These are phyloP conservation scores for Enteromius radiatus DNA, from an alignment of 2,797 vertebrate species.

Conservation along the genomic window DNA sequence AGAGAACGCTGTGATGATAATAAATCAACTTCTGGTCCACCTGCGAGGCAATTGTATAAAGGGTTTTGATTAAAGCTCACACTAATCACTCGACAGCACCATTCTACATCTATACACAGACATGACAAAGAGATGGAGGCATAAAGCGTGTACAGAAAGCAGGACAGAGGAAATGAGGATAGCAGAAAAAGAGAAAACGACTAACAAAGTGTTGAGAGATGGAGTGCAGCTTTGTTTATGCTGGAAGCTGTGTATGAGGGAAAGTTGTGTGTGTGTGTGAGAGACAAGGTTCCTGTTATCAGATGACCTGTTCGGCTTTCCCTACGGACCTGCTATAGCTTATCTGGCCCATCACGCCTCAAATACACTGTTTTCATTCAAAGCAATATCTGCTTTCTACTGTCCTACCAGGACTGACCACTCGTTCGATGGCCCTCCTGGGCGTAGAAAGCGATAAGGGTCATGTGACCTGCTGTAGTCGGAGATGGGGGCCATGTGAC, in stretches of 20 bases:
- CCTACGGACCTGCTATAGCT: constrained; percentile 29
- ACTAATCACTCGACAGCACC: constrained; percentile 41
- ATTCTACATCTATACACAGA: constrained; percentile 50
- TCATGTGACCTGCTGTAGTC: constrained; percentile 17
- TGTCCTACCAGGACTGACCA: constrained; percentile 33
- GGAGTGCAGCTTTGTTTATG: neutral
- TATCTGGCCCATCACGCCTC: constrained; percentile 21
- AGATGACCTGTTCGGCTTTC: constrained; percentile 15
- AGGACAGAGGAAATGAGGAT: constrained; percentile 32
- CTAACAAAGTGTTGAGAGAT: constrained; percentile 28
- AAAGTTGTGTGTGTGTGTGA: neutral
- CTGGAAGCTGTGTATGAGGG: neutral
- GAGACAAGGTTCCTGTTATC: constrained; percentile 17
- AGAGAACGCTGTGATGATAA: constrained; percentile 13
- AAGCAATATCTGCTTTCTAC: constrained; percentile 33
- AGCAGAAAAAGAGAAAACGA: constrained; percentile 22
- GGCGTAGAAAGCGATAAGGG: constrained; percentile 21
- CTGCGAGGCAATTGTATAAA: constrained; percentile 47
- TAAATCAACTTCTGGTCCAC: constrained; percentile 56
- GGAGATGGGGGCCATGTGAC: constrained; percentile 29
- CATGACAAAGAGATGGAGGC: constrained; percentile 4
- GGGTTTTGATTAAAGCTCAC: constrained; percentile 53
- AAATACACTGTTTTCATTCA: constrained; percentile 38
- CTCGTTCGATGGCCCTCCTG: constrained; percentile 29
- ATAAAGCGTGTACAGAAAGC: constrained; percentile 23